Evolutionary conservation across 1,140 invertebrate species (phyloP).

Genomic region (Atta cephalotes): DNA sequence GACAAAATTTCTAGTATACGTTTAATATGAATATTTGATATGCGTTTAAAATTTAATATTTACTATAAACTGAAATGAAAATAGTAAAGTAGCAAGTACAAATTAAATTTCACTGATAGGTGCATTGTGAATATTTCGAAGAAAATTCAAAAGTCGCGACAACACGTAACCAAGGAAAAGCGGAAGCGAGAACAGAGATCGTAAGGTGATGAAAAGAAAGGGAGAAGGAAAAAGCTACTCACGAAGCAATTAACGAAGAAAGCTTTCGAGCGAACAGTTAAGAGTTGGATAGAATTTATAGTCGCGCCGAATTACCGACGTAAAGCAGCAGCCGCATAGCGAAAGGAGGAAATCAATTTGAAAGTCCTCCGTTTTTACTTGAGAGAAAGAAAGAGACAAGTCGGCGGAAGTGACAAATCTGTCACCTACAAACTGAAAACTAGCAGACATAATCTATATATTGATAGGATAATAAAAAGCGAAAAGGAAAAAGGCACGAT

Average conservation of each 20-base stretch:
- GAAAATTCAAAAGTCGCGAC: conserved; percentile 50
- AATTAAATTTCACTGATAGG: conserved; percentile 64
- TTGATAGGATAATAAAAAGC: conserved; percentile 15
- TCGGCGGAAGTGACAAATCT: conserved; percentile 68
- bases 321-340: conserved; percentile 69
- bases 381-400: conserved; percentile 2
- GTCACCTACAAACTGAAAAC: conserved; percentile 54
- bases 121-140: neutral
- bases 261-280: conserved; percentile 73
- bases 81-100: neutral
- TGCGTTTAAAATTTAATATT: neutral
- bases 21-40: neutral
- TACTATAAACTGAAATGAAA: neutral
- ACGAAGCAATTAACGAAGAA: conserved; percentile 72
- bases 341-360: conserved; percentile 73
- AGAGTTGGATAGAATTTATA: conserved; percentile 72
- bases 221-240: conserved; percentile 32
- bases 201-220: neutral
- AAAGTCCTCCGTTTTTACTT: conserved; percentile 61
- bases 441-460: conserved; percentile 2
- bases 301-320: conserved; percentile 69
- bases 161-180: neutral
- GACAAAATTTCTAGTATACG: neutral
- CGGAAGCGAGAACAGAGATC: neutral
- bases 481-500: neutral